These are phyloP conservation scores for Ligdia adustata DNA, from an alignment of 2,888 invertebrate species.

Conservation along the genomic window DNA sequence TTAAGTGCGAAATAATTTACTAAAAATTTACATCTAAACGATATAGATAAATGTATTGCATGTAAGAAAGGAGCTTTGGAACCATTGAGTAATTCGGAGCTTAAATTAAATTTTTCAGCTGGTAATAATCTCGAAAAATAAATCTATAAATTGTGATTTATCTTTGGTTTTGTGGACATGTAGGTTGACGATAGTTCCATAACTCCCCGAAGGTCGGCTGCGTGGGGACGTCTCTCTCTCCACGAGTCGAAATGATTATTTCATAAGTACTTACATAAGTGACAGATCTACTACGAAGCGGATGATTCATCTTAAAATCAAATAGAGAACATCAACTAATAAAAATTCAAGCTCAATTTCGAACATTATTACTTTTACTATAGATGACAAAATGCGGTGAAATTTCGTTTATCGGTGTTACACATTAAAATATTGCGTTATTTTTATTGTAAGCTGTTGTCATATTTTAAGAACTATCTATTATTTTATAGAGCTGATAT, in stretches of 20 bases:
- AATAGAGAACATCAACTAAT: slow-evolving; percentile 73
- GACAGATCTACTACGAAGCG: slow-evolving; percentile 82
- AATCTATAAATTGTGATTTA: slow-evolving; percentile 75
- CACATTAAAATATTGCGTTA: slow-evolving; percentile 37
- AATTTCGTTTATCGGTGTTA: slow-evolving; percentile 25
- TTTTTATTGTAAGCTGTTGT: slow-evolving; percentile 49
- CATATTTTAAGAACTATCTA: slow-evolving; percentile 47
- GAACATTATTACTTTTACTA: slow-evolving; percentile 14
- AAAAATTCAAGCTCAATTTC: slow-evolving; percentile 41
- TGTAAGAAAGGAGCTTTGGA: slow-evolving; percentile 78
- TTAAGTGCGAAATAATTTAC: slow-evolving; percentile 83
- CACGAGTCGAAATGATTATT: slow-evolving; percentile 58
- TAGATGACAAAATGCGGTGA: slow-evolving; percentile 23
- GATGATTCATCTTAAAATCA: slow-evolving; percentile 75
- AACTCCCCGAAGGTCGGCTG: slow-evolving; percentile 65
- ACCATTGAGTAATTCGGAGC: slow-evolving; percentile 72
- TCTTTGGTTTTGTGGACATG: slow-evolving; percentile 78
- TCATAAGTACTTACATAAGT: slow-evolving; percentile 81
- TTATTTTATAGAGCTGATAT: slow-evolving; percentile 56
- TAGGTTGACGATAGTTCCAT: slow-evolving; percentile 68
- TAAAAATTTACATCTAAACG: slow-evolving; percentile 79
- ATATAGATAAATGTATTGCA: slow-evolving; percentile 77
- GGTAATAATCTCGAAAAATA: slow-evolving; percentile 72
- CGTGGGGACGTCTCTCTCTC: too few relatives aligned
- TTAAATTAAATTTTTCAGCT: slow-evolving; percentile 65